phyloP scores from a whole-genome alignment of 2,888 invertebrate species.

The Drosophila planitibia region DNA sequence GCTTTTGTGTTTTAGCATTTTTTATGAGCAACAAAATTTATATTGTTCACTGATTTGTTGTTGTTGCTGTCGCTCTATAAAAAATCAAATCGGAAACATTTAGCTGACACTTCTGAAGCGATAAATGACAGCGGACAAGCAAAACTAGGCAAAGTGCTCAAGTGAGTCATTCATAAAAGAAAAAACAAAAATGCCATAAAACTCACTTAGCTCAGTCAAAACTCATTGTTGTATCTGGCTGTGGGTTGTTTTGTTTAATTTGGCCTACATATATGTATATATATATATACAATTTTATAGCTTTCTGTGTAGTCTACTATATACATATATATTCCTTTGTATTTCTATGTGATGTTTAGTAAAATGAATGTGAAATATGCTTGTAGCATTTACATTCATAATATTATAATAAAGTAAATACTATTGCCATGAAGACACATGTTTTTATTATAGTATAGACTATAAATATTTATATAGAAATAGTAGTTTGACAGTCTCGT shows the following conservation, averaged over 20 bases:
- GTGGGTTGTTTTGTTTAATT: constrained; percentile 3
- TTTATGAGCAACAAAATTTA: constrained; percentile 10
- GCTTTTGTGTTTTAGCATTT: constrained; percentile 11
- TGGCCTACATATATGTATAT: not conserved
- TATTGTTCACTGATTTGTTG: constrained; percentile 21
- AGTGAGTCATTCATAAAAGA: constrained; percentile 33
- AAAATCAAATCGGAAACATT: constrained; percentile 20
- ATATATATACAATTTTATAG: not conserved
- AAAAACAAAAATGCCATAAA: constrained; percentile 7
- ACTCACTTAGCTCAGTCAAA: constrained; percentile 5
- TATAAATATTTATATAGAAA: not conserved
- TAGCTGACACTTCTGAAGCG: constrained; percentile 44
- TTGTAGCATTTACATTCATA: not conserved
- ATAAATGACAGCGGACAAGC: constrained; percentile 59
- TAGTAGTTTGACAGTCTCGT: not conserved
- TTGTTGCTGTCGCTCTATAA: constrained; percentile 21
- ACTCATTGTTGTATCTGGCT: constrained; percentile 4
- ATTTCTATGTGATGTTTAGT: not conserved
- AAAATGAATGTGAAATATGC: not conserved
- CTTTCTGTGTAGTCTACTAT: not conserved
- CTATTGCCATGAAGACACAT: not conserved
- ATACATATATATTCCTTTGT: not conserved
- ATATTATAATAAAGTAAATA: not conserved
- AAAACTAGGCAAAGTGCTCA: constrained; percentile 27
- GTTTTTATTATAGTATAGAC: not conserved